Conservation (phyloP, 1,140 invertebrate genomes). For the Drosophila nannoptera region DNA sequence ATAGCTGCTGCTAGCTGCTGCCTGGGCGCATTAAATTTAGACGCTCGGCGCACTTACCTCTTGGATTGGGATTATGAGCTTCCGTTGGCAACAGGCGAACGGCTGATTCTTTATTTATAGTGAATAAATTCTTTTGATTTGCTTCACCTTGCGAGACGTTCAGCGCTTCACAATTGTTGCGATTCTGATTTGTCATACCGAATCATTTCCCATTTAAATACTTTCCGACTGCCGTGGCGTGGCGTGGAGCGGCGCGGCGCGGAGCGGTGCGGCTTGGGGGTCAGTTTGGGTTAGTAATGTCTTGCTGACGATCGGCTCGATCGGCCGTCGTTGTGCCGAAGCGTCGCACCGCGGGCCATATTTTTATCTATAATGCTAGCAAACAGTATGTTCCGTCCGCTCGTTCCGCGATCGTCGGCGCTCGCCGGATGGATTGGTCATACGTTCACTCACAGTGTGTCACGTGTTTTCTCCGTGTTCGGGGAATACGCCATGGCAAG, state of each 20-base stretch:
- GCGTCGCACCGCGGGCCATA: conserved; percentile 2
- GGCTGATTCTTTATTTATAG: neutral
- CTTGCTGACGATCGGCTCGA: conserved; percentile 19
- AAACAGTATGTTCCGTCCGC: conserved; percentile 13
- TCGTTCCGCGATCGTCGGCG: conserved; percentile 40
- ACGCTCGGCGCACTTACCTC: conserved; percentile 16
- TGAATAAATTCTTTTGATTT: neutral
- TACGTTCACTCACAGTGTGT: conserved; percentile 24
- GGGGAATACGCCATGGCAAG: conserved; percentile 60
- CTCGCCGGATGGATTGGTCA: conserved; percentile 26
- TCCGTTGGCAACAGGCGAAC: conserved; percentile 22
- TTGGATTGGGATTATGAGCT: neutral
- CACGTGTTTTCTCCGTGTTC: conserved; percentile 62
- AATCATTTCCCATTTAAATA: conserved; percentile 71
- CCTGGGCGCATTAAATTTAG: conserved; percentile 17
- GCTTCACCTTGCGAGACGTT: conserved; percentile 13
- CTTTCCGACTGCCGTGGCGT: conserved; percentile 28
- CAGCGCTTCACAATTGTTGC: conserved; percentile 62
- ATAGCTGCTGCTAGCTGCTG: neutral
- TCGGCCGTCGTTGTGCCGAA: conserved; percentile 3
- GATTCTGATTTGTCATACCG: conserved; percentile 70
- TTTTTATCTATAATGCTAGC: conserved; percentile 36
- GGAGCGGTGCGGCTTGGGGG: conserved; percentile 1
- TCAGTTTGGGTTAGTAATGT: conserved; percentile 50
- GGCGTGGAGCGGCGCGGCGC: neutral